Conservation (phyloP, 1,140 invertebrate species). For the Caerostris extrusa region DNA sequence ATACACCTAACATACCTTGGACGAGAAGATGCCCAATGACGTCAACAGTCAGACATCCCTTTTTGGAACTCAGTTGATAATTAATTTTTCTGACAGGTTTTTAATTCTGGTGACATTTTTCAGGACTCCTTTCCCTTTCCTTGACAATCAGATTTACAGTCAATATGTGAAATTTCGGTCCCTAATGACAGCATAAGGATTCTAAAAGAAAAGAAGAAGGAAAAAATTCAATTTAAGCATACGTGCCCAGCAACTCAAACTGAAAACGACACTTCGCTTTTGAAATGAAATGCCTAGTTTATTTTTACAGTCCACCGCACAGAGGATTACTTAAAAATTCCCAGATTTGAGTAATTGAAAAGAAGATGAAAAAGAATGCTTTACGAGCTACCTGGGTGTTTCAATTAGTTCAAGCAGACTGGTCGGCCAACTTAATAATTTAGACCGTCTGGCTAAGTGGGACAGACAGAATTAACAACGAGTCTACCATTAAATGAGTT, state of each 20-base stretch:
- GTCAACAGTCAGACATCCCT: neutral
- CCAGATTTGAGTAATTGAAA: neutral
- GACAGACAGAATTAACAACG: neutral
- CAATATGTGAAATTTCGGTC: neutral
- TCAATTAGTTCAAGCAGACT: neutral
- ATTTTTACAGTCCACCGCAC: neutral
- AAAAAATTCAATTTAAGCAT: neutral
- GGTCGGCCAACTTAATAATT: neutral
- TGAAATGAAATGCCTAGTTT: neutral
- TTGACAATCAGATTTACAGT: neutral
- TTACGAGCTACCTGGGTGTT: neutral
- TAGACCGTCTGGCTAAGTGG: neutral
- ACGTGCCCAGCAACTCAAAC: neutral
- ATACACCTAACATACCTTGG: neutral
- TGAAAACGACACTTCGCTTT: neutral
- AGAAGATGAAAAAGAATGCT: neutral
- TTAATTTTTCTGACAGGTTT: neutral
- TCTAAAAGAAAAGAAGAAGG: neutral
- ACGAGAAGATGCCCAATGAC: neutral
- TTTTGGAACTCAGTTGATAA: neutral
- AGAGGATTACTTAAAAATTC: neutral
- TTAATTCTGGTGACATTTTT: neutral
- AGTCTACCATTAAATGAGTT: too few species aligned
- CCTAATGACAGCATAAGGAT: neutral
- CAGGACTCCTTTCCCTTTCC: neutral